Base-by-base conservation (phyloP, 2,888 invertebrate genomes). In the Balanococcus diminutus region DNA sequence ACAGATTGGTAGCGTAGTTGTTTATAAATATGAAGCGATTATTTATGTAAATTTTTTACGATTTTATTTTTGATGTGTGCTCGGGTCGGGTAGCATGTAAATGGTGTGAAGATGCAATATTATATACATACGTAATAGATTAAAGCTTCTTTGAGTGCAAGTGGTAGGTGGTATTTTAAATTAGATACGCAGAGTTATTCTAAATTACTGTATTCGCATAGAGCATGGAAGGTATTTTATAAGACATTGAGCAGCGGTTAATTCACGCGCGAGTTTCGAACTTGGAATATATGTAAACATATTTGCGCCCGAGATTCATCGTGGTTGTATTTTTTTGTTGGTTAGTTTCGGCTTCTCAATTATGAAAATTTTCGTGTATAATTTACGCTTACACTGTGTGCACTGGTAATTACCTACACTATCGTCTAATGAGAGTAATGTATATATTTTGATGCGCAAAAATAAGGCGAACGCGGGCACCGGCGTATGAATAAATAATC, bases 131-230 rank as follows among this genome's bases (percentile, higher is more conserved):
- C 14, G 11, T 32, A 32, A 75, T n/a, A 14, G 75, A 32, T 75
- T 1, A 75, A n/a, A n/a, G n/a, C 75, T 25, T 67, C 25, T 32
- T 75, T 22, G 75, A 16, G 16, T 75, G 19, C 25, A 67, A 25
- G 32, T 32, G 32, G 75, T 75, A 75, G 75, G 75, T 75, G 25
- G 75, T 75, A 75, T 75, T 75, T 75, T 75, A 75, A 75, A 75
- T 75, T 75, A 75, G 75, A 32, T 75, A 75, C 75, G 75, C 32
- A 6, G 75, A 32, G 75, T 75, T 75, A 75, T 75, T 75, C 32
- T 32, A 75, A 75, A 75, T 75, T 75, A 75, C 32, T n/a, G 5
- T 32, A 32, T 19, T 75, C 31, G 25, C 67, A 28, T 5, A 28
- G 2, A 25, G 28, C 32, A 36, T 75, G 8, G 75, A 75, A 32